Base-by-base conservation (phyloP, 2,888 invertebrate genomes). In the Apodemia zela region DNA sequence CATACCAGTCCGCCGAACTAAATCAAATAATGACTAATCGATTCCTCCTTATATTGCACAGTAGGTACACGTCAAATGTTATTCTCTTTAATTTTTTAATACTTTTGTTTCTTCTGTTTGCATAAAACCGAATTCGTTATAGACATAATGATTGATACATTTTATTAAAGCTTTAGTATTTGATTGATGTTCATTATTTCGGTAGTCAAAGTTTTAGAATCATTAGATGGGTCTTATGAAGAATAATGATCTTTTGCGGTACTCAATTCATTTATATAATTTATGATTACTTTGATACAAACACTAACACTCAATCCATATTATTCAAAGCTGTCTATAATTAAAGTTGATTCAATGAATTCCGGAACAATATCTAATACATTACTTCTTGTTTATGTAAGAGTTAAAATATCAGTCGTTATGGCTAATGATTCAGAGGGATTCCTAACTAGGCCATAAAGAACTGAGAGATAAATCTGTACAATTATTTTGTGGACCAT, bases 11-110 rank as follows among this genome's bases (percentile, higher is more conserved):
- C 80, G 84, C 85, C 86, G 87, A 87, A 90, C 91, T 90, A 91
- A 91, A 90, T 90, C 91, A 91, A 90, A 91, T 89, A 91, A 89
- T 91, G 91, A 91, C 91, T 89, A 91, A 91, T 91, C 89, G 91
- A 85, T 87, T 90, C 82, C 84, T 78, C 82, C 42, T 42, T 42
- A 89, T 88, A 91, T 91, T 90, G 90, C 89, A 91, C 91, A 89
- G 91, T 90, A 91, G 91, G 89, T 89, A 88, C 87, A 91, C 89
- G 89, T 90, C 90, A 90, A 89, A 89, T 79, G 84, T 82, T 87
- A 86, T 89, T 86, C 87, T 83, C 83, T 83, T 89, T 86, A 87
- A 87, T 88, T 89, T 88, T 88, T 84, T 81, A 80, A 70, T 84
- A 54, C 21, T 78, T 42, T 83, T 79, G 73, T 81, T 87, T 84